These are phyloP conservation scores for Oxyteleia sp. DNA, from an alignment of 2,888 invertebrate species.

Conservation along the genomic window DNA sequence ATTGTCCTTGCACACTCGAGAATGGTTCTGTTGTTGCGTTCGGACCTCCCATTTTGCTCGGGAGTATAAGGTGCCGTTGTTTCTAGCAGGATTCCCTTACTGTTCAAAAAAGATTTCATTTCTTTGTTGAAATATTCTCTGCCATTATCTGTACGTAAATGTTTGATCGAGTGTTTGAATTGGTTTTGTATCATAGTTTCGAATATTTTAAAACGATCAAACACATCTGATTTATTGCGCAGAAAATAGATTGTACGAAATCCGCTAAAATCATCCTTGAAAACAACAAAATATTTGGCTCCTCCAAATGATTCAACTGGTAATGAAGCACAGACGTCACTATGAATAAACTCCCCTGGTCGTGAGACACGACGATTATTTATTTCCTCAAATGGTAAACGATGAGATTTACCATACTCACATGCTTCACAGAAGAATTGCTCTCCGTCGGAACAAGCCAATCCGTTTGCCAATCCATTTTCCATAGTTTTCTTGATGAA, in stretches of 20 bases:
- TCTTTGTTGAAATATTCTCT: constrained; percentile 46
- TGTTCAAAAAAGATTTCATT: constrained; percentile 18
- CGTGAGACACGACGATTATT: background rate
- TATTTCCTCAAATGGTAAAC: constrained; percentile 27
- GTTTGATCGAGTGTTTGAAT: constrained; percentile 38
- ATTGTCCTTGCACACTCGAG: constrained; percentile 46
- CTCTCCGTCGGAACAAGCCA: constrained; percentile 2
- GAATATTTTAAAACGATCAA: constrained; percentile 21
- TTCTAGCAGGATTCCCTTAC: constrained; percentile 9
- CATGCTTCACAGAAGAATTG: constrained; percentile 76
- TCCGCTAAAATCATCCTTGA: background rate
- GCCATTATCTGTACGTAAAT: constrained; percentile 64
- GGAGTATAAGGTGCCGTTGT: constrained; percentile 36
- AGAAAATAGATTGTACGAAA: background rate
- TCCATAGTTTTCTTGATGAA: constrained; percentile 9
- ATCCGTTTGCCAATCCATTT: too few species aligned
- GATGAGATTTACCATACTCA: constrained; percentile 74
- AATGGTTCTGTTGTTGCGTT: constrained; percentile 41
- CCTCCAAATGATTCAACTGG: background rate
- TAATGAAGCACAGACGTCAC: constrained; percentile 2
- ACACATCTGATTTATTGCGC: background rate
- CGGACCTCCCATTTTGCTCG: constrained; percentile 32
- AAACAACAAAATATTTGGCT: background rate
- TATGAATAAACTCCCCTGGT: background rate
- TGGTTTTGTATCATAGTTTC: constrained; percentile 43